Percentiles rank a stretch among this genome's conserved stretches.
phyloP scores from a whole-genome alignment of 2,113 vertebrate genomes.

The Xenopus laevis region DNA sequence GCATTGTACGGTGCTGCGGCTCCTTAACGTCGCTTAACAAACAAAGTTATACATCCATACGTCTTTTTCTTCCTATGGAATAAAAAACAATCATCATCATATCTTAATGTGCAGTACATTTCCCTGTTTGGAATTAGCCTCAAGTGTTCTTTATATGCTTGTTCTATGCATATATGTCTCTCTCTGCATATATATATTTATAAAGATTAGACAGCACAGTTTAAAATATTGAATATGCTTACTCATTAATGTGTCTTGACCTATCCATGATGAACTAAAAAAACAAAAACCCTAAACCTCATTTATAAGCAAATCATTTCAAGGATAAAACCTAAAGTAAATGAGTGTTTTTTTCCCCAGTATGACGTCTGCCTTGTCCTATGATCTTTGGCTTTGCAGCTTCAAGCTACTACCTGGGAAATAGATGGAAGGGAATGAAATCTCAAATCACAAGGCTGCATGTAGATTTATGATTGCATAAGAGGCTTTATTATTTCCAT shows the following conservation, averaged over 20 bases:
- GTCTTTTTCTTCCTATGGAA: neutral
- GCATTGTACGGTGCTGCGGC: no score
- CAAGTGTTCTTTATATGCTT: constrained; percentile 5
- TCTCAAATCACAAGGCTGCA: constrained; percentile 67
- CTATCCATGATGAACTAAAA: neutral
- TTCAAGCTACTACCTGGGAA: constrained; percentile 54
- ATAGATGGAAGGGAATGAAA: constrained; percentile 71
- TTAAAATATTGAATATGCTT: no score
- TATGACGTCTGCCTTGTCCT: constrained; percentile 47
- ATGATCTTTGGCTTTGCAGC: constrained; percentile 60
- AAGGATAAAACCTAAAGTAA: neutral
- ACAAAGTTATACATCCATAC: no score
- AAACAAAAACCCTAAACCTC: neutral
- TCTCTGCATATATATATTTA: constrained; percentile 15
- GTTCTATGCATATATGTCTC: neutral
- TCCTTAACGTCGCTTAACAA: no score
- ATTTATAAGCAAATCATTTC: constrained; percentile 8
- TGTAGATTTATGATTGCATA: constrained; percentile 84
- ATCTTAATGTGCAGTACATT: neutral
- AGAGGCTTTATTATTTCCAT: constrained; percentile 79
- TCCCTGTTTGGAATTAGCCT: neutral
- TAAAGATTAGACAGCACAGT: no score
- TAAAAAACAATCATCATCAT: no score
- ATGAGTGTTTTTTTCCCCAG: constrained; percentile 17
- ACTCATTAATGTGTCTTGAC: no score